Base-by-base conservation (phyloP, 2,797 vertebrate genomes). In the Sebastes hopkinsi region DNA sequence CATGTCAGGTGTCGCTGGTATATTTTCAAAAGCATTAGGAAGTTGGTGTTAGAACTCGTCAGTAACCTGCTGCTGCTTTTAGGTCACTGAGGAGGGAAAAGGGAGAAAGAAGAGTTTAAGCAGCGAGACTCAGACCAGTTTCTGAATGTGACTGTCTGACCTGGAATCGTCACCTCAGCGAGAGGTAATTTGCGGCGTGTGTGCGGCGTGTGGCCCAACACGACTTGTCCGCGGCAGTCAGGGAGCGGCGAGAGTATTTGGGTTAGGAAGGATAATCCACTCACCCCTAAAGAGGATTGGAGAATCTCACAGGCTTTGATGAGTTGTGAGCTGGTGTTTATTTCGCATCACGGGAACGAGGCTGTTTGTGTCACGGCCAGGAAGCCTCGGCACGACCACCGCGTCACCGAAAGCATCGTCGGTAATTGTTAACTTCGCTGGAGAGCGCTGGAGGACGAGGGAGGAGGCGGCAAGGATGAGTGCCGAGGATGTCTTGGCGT, bases 241-340 rank as follows among this genome's bases (percentile, higher is more conserved):
- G 86, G 84, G 87, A 91, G 89, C 66, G 4, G 62, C 87, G 86
- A 73, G 89, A 79, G 91, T 94, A 94, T 95, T 94, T 94, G 91
- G 92, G 93, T 92, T 94, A 92, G 87, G 69, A 82, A 60, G 86
- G 93, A 95, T 95, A 95, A 95, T 95, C 95, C 91, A 92, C 92
- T 94, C 93, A 88, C 89, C 88, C 92, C 86, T 90, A 94, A 94
- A 95, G 92, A 94, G 92, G 94, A 94, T 94, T 95, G 92, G 85
- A 88, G 83, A 90, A 89, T 93, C 91, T 92, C 92, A 75, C 67
- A 80, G 89, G 92, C 89, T 93, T 92, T 94, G 91, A 94, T 94
- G 91, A 95, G 85, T 90, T 74, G 86, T 92, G 90, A 92, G 88
- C 92, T 83, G 92, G 92, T 92, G 90, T 93, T 94, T 91, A 90